phyloP scores from a whole-genome alignment of 1,140 invertebrate species.

The Andricus grossulariae region DNA sequence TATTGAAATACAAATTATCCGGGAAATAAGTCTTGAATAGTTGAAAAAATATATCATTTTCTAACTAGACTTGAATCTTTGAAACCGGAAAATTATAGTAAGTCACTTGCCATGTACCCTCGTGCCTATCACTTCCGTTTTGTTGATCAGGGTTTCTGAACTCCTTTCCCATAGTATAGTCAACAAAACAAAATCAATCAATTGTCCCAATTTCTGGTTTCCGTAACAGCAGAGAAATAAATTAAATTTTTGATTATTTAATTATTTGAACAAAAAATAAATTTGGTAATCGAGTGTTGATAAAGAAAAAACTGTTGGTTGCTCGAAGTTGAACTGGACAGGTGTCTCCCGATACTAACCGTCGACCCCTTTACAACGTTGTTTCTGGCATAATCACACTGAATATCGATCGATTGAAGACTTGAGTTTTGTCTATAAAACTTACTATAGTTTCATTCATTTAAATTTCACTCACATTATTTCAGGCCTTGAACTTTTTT shows the following conservation, averaged over 20 bases:
- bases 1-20: too few relatives aligned
- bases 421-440: constrained; percentile 27
- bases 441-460: constrained; percentile 27
- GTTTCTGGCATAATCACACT: constrained; percentile 37
- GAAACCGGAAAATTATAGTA: not conserved
- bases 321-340: constrained; percentile 36
- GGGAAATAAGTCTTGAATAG: too few relatives aligned
- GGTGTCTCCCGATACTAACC: constrained; percentile 43
- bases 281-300: constrained; percentile 34
- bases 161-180: not conserved
- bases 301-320: constrained; percentile 37
- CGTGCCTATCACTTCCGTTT: not conserved
- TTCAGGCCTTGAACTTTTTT: too few relatives aligned
- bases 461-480: not conserved
- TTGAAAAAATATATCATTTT: too few relatives aligned
- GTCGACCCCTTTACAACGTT: constrained; percentile 44
- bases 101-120: not conserved
- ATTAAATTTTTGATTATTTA: not conserved
- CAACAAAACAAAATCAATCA: not conserved
- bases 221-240: too few relatives aligned
- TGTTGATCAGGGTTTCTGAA: not conserved
- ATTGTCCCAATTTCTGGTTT: not conserved
- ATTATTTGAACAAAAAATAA: not conserved
- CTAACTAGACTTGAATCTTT: not conserved
- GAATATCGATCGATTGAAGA: constrained; percentile 53